Evolutionary conservation across 2,113 vertebrate genomes (phyloP), one percentile per base, ranked within the genome.

Genomic region (Hippocampus abdominalis): DNA sequence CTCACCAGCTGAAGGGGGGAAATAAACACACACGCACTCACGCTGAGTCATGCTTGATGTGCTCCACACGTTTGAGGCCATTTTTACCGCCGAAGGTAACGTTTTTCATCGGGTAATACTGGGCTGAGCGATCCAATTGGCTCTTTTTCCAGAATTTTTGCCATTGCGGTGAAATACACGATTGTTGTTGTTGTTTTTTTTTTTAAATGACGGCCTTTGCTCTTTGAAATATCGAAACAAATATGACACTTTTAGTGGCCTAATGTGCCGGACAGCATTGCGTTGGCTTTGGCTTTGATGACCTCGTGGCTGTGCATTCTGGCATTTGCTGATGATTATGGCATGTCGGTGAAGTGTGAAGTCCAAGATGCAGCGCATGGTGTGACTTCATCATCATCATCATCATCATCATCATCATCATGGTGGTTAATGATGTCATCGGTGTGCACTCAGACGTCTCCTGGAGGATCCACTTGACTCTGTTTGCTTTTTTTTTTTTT

Each of bases 401-500:
- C 7, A 39, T 62, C 18, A 70, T 20, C 32, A 39, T 46, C 29
- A 20, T 62, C 21, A 39, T 27, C 2, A 27, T 65, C 15, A 15
- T 46, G 70, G 71, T 66, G 29, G 68, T 66, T 79, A 81, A 76
- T 81, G 63, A 76, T 71, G 66, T 36, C 72, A 49, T 74, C 66
- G 36, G 56, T 40, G 54, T 39, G 77, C 71, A 42, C 78, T 73
- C 79, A 78, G 83, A 86, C 78, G 80, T 81, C 77, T 80, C 71
- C 74, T 75, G 84, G 82, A 80, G 80, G 65, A 84, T 72, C 84
- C 81, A 80, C 85, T 89, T 85, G 83, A 87, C 79, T 81, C 76
- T 87, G 86, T 89, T 90, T 87, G 88, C 78, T 68, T 80, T 87
- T 84, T 77, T 87, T 85, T 77, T 12, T 78, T 70, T 63, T 66